Conservation (phyloP, 2,113 vertebrate species). For the Bolborhynchus lineola region DNA sequence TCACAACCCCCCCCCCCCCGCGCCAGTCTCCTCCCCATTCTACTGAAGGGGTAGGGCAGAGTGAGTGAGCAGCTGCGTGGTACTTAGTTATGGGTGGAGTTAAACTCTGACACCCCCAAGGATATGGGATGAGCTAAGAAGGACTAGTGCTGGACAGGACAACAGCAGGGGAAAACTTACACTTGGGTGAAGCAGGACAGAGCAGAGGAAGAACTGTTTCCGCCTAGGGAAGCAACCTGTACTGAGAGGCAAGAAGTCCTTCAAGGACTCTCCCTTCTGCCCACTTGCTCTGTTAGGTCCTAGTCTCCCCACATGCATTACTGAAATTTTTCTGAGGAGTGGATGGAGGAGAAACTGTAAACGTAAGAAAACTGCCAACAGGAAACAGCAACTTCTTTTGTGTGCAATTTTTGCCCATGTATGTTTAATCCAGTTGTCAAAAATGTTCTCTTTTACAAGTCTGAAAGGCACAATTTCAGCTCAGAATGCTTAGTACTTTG, state of each 20-base stretch:
- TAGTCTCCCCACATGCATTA: neutral
- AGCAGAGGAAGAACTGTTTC: neutral
- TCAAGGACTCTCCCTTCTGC: neutral
- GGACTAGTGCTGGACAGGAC: neutral
- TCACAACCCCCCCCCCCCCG: too few species aligned
- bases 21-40: neutral
- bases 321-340: neutral
- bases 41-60: neutral
- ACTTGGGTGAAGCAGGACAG: neutral
- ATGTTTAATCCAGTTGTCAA: neutral
- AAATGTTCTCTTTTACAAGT: neutral
- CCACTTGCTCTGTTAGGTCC: neutral
- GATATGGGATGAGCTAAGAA: neutral
- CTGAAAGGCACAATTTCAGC: neutral
- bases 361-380: neutral
- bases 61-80: neutral
- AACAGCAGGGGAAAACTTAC: neutral
- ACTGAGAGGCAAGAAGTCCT: neutral
- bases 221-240: neutral
- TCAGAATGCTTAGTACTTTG: neutral
- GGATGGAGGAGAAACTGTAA: neutral
- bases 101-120: neutral
- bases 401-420: neutral
- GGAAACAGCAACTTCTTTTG: neutral
- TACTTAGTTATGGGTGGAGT: neutral